Conservation (phyloP, 2,797 vertebrate species). For the Delichon dasypus region DNA sequence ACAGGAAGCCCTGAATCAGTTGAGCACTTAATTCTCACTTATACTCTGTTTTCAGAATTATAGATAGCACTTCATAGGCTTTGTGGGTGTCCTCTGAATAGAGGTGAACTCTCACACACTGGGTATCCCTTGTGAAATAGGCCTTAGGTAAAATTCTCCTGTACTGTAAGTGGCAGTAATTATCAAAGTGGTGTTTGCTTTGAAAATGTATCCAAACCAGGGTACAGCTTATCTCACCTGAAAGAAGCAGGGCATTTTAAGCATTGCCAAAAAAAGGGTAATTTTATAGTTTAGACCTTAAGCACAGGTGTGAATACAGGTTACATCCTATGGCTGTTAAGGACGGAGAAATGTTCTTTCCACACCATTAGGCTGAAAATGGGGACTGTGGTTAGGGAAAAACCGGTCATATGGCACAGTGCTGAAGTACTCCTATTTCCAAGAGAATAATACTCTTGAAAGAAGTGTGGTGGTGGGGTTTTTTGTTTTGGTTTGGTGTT, state of each 20-base stretch:
- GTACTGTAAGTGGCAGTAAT: background rate
- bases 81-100: background rate
- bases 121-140: background rate
- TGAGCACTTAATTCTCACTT: background rate
- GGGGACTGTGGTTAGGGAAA: background rate
- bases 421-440: background rate
- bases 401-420: background rate
- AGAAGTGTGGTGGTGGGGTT: background rate
- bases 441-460: background rate
- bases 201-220: background rate
- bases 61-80: background rate
- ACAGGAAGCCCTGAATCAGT: background rate
- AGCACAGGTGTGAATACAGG: background rate
- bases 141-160: background rate
- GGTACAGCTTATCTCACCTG: background rate
- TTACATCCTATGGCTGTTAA: background rate
- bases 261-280: background rate
- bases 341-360: background rate
- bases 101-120: fast-evolving
- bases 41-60: background rate
- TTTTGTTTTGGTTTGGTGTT: too few species aligned
- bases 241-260: background rate
- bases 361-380: background rate
- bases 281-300: background rate
- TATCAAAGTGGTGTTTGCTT: background rate